Percentiles rank a stretch among this genome's conserved stretches.
These are phyloP conservation scores for Cygnus olor DNA, from an alignment of 2,797 vertebrate species.

Conservation along the genomic window DNA sequence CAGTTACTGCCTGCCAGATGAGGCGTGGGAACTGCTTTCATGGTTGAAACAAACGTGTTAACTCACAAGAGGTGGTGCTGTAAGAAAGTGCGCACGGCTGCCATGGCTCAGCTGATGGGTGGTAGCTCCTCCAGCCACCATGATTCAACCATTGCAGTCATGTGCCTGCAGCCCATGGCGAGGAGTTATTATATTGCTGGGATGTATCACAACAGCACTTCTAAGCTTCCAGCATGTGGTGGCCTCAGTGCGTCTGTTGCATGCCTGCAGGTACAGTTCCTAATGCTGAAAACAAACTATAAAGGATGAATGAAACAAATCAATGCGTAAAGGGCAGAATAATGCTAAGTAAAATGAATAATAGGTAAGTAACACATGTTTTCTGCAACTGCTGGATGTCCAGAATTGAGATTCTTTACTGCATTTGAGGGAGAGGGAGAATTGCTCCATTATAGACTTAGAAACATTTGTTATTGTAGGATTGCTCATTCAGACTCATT, in stretches of 20 bases:
- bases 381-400: not conserved
- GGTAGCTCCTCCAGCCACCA: not conserved
- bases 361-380: not conserved
- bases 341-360: not conserved
- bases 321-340: not conserved
- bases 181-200: not conserved
- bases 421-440: not conserved
- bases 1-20: constrained; percentile 34
- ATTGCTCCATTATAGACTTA: not conserved
- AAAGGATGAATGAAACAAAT: not conserved
- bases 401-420: not conserved
- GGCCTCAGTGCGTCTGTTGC: not conserved
- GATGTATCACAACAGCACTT: not conserved
- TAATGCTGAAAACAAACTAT: not conserved
- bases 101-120: not conserved
- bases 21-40: not conserved
- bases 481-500: not conserved
- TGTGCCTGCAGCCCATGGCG: not conserved
- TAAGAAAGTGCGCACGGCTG: rapidly evolving
- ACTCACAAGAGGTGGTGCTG: not conserved
- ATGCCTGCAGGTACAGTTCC: not conserved
- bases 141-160: not conserved
- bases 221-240: not conserved
- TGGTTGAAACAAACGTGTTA: not conserved
- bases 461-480: not conserved